Base-by-base conservation (phyloP, 2,113 vertebrate species). In the Nycticryphes semicollaris region DNA sequence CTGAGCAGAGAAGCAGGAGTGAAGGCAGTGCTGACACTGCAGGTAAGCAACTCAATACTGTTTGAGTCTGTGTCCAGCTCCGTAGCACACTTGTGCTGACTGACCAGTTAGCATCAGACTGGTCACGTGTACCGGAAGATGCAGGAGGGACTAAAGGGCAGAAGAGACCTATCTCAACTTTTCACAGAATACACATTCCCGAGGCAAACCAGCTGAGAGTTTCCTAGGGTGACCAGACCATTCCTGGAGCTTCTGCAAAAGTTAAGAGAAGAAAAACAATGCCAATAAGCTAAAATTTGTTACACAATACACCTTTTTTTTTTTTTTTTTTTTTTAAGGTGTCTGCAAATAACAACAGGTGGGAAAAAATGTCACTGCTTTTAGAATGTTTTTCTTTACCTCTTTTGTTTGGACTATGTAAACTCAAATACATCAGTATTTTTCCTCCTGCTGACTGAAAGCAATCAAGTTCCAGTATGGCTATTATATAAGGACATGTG, bases 1-100 rank as follows among this genome's bases (percentile, higher is more conserved):
- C 8, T 3, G 30, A 43, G 74, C 64, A 62, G 73, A 89, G 68
- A 5, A 64, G 37, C 30, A 74, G 17, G 12, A 67, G n/a, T 2
- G 31, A 76, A 53, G 35, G 50, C 76, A 33, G 30, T 22, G 31
- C 39, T 60, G 63, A 54, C 14, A 6, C 22, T 3, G 56, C 63
- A 54, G 35, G 68, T 41, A 30, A 72, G 28, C 4, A 11, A n/a
- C 10, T 41, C 62, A 31, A 9, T 28, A 43, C 0, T 0, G 1
- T 50, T 14, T 0, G 1, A 31, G 16, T 14, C 47, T 33, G 31
- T 23, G 35, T 35, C 9, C 68, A 25, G 50, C 69, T 66, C 64
- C 1, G 4, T 7, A 51, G 68, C 39, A 21, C 0, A 0, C 21
- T 10, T 1, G 15, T 1, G 3, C 72, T 72, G 83, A 10, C 45